Percentiles rank a stretch among this genome's conserved stretches.
Evolutionary conservation across 1,140 invertebrate genomes (phyloP).

Genomic region (Pseudomyrmex cubaensis): DNA sequence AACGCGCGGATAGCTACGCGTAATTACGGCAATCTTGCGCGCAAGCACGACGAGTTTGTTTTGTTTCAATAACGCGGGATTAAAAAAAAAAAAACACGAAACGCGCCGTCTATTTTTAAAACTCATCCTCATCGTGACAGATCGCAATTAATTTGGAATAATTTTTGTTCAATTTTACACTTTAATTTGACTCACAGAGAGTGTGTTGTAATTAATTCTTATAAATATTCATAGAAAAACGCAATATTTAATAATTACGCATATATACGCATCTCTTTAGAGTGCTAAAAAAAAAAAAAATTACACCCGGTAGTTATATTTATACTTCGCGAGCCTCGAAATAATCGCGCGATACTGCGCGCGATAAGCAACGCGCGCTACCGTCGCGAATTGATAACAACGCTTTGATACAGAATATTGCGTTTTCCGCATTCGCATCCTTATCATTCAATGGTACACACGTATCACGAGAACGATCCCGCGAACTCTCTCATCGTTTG

Average conservation of each 20-base stretch:
- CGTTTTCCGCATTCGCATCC: background rate
- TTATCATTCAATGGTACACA: background rate
- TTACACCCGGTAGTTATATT: background rate
- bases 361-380: slow-evolving; percentile 17
- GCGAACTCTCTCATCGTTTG: no score
- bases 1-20: slow-evolving; percentile 12
- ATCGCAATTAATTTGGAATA: background rate
- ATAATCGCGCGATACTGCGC: background rate
- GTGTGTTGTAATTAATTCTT: slow-evolving; percentile 2
- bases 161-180: background rate
- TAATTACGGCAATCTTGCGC: slow-evolving; percentile 26
- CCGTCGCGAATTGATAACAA: slow-evolving; percentile 35
- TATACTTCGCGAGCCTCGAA: slow-evolving; percentile 5
- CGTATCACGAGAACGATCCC: no score
- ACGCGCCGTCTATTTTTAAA: background rate
- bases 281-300: background rate
- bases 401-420: slow-evolving; percentile 25
- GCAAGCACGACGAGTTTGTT: slow-evolving; percentile 18
- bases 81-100: background rate
- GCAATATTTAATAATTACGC: background rate
- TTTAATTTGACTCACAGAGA: background rate
- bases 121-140: background rate
- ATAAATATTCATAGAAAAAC: background rate
- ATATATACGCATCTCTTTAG: no score
- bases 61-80: background rate